Conservation (phyloP, 2,888 invertebrate species). For the Escarpia spicata region DNA sequence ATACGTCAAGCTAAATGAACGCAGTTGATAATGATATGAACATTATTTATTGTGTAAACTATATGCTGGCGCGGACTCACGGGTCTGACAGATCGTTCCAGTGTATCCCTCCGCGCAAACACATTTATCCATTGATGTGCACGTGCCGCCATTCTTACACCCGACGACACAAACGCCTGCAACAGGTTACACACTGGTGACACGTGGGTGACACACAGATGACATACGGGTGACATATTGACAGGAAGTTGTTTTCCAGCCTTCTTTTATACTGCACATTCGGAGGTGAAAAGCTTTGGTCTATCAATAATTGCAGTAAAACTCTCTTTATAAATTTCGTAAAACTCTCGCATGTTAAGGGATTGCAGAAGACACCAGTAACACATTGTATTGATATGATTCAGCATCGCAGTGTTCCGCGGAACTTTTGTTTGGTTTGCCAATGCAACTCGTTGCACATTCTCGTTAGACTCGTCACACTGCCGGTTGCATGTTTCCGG, state of each 20-base stretch:
- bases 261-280: too few species aligned
- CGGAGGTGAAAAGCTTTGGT: too few species aligned
- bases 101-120: constrained; percentile 84
- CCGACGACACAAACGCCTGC: constrained; percentile 89
- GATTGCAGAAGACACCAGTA: too few species aligned
- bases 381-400: too few species aligned
- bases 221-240: not conserved
- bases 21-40: not conserved
- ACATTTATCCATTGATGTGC: constrained; percentile 89
- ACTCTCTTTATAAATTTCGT: too few species aligned
- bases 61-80: constrained; percentile 41
- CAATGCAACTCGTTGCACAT: not conserved
- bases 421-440: too few species aligned
- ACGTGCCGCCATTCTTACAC: constrained; percentile 89
- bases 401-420: too few species aligned
- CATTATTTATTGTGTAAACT: not conserved
- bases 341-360: too few species aligned
- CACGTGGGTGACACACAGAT: not conserved
- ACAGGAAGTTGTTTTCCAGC: not conserved
- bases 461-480: not conserved
- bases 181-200: constrained; percentile 26
- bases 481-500: not conserved
- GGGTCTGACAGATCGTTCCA: constrained; percentile 92
- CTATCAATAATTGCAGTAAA: too few species aligned
- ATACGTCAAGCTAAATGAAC: too few species aligned